Evolutionary conservation across 2,113 vertebrate genomes (phyloP), one percentile per base, ranked within the genome.

Genomic region (Etia nguti): DNA sequence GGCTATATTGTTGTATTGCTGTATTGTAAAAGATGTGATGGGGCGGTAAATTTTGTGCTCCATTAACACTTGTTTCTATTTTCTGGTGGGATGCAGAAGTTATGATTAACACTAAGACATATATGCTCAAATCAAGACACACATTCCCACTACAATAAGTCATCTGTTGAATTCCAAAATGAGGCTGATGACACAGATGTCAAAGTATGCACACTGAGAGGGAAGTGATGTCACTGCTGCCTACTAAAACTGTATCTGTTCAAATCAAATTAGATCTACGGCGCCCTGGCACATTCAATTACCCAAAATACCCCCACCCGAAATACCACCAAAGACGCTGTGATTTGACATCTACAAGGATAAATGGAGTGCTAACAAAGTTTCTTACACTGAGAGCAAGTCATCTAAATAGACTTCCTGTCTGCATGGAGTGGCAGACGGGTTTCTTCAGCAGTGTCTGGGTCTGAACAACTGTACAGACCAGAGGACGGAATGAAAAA

Each of bases 181-280:
- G 57, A 88, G 88, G 84, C 86, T 85, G 81, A 94, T 96, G 95
- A 96, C 93, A 92, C 90, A 93, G 77, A 87, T 81, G 84, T 86
- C 82, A 82, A 96, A 96, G 90, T 93, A 96, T 96, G 95, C 80
- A 79, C 90, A 85, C 93, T 90, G 88, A 91, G 88, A 92, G 92
- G 93, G 94, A 95, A 93, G 93, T 95, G 95, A 95, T 96, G 94
- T 96, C 94, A 96, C 79, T 26, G 70, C 84, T 75, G 85, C 91
- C 82, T 92, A 86, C 93, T 95, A 94, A 94, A 96, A 95, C 87
- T 82, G 89, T 92, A 94, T 94, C 88, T 93, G 91, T 93, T 88
- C 86, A 93, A 96, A 95, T 96, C 91, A 83, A 96, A 96, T 96
- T 95, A 96, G 84, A 92, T 86, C 89, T 84, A 81, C 41, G 91